Conservation (phyloP, 2,113 vertebrate genomes). For the Crotophaga sulcirostris region DNA sequence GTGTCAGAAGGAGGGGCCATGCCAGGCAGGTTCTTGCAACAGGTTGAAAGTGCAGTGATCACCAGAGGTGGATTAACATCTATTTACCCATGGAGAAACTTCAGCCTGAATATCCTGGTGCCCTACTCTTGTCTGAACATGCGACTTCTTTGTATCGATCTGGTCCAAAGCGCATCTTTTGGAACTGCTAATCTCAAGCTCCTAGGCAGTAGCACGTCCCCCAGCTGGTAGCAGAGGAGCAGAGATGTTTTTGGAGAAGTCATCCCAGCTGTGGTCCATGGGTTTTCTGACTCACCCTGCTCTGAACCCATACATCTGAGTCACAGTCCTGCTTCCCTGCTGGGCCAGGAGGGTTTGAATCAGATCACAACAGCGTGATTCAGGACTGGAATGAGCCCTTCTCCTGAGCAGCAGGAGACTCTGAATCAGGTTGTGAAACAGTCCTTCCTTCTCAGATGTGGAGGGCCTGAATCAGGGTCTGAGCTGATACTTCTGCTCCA, state of each 20-base stretch:
- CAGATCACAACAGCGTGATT: neutral
- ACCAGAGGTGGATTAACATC: neutral
- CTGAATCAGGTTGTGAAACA: slow-evolving; percentile 34
- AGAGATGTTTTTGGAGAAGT: neutral
- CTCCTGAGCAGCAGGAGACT: slow-evolving; percentile 31
- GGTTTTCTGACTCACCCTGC: neutral
- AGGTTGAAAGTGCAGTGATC: neutral
- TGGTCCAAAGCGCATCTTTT: neutral
- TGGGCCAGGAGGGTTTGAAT: slow-evolving; percentile 17
- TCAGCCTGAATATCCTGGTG: neutral
- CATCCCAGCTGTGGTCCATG: neutral
- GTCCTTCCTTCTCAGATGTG: neutral
- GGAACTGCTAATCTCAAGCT: neutral
- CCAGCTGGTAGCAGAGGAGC: neutral
- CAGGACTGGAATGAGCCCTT: neutral
- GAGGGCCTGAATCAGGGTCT: slow-evolving; percentile 15
- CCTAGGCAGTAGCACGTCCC: neutral
- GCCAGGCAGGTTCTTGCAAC: neutral
- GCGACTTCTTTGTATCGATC: neutral
- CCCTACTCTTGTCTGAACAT: neutral
- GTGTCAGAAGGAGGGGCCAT: neutral
- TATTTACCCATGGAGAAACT: neutral
- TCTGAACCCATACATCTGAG: neutral
- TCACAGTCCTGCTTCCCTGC: neutral
- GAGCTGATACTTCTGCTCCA: neutral